phyloP scores from a whole-genome alignment of 2,888 invertebrate species.

The Cephalotes varians region DNA sequence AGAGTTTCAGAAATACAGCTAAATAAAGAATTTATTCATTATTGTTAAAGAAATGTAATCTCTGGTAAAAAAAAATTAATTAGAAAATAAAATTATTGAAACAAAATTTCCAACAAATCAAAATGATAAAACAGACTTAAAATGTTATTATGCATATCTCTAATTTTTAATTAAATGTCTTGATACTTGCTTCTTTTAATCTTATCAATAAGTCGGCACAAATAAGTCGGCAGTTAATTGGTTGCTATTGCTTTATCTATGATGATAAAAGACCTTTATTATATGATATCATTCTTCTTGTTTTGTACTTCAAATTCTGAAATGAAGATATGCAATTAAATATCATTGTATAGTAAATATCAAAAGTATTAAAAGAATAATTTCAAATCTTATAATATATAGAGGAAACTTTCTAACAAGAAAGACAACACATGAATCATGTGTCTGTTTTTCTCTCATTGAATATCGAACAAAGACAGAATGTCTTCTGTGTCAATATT shows the following conservation, averaged over 20 bases:
- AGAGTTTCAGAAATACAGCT: too few species aligned
- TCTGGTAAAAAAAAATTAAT: too few species aligned
- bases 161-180: not conserved
- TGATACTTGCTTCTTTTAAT: not conserved
- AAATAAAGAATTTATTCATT: not conserved
- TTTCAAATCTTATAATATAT: not conserved
- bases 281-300: not conserved
- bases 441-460: too few species aligned
- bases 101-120: not conserved
- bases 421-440: too few species aligned
- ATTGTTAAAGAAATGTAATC: not conserved
- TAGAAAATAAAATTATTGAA: not conserved
- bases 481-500: too few species aligned
- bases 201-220: not conserved
- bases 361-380: not conserved
- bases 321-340: not conserved
- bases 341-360: not conserved
- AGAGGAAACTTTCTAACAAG: too few species aligned
- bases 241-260: not conserved
- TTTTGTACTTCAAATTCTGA: not conserved
- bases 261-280: not conserved
- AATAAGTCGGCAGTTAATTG: not conserved
- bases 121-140: not conserved
- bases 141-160: not conserved
- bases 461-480: too few species aligned